These are phyloP conservation scores for Oncorhynchus nerka DNA, from an alignment of 2,113 vertebrate species.

Conservation along the genomic window DNA sequence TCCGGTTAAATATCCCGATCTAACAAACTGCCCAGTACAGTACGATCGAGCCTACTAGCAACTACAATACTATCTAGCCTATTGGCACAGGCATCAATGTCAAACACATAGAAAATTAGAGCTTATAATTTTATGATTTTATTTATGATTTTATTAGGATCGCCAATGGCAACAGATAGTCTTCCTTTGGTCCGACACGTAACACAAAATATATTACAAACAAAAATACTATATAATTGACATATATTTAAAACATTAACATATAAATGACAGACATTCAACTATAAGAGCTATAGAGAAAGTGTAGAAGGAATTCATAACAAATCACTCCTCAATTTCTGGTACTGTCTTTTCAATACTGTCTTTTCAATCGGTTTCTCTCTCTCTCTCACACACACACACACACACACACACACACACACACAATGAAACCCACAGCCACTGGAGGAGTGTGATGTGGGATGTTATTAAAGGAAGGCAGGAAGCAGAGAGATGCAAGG, in stretches of 20 bases:
- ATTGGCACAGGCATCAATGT: neutral
- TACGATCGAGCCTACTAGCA: neutral
- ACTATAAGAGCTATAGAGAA: neutral
- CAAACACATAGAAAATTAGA: neutral
- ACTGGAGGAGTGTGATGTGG: slow-evolving; percentile 27
- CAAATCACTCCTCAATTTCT: neutral
- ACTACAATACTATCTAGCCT: neutral
- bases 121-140: too few relatives aligned
- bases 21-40: neutral
- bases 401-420: neutral
- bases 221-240: too few relatives aligned
- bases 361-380: neutral
- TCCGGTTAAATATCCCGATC: too few relatives aligned
- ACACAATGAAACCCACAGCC: slow-evolving; percentile 35
- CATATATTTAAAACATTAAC: too few relatives aligned
- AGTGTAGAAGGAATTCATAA: neutral
- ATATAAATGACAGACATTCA: too few relatives aligned
- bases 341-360: neutral
- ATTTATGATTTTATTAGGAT: too few relatives aligned
- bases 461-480: slow-evolving; percentile 41
- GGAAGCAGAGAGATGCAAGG: neutral
- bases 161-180: too few relatives aligned
- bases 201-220: too few relatives aligned
- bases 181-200: too few relatives aligned
- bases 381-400: too few relatives aligned